These are phyloP conservation scores for Drosophila kambysellisi DNA, from an alignment of 2,888 invertebrate species.

Conservation along the genomic window DNA sequence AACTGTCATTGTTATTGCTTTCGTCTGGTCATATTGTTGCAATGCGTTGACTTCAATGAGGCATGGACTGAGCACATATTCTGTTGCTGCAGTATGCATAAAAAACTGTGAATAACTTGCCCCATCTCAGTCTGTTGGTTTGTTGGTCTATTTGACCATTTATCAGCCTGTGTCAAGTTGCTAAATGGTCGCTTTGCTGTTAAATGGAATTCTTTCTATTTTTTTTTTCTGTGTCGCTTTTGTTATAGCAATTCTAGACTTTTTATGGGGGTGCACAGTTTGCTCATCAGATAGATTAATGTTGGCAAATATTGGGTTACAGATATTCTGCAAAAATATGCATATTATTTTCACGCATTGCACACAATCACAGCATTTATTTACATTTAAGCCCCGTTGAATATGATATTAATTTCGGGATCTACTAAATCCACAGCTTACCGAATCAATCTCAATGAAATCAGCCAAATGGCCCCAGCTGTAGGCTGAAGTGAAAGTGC, in stretches of 20 bases:
- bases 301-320: background rate
- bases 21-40: constrained; percentile 60
- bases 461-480: constrained; percentile 21
- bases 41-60: constrained; percentile 62
- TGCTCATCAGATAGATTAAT: background rate
- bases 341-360: background rate
- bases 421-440: background rate
- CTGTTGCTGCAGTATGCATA: constrained; percentile 23
- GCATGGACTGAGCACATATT: constrained; percentile 53
- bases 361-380: background rate
- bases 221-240: constrained; percentile 10
- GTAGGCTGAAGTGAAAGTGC: constrained; percentile 26
- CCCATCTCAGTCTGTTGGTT: constrained; percentile 1
- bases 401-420: background rate
- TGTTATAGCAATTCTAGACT: constrained; percentile 16
- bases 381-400: background rate
- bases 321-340: background rate
- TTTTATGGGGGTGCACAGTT: background rate
- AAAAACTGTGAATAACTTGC: constrained; percentile 18
- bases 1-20: constrained; percentile 65
- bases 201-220: constrained; percentile 45
- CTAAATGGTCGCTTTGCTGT: constrained; percentile 64
- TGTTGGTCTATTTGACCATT: constrained; percentile 41
- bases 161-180: constrained; percentile 60
- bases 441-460: constrained; percentile 46